phyloP scores from a whole-genome alignment of 2,888 invertebrate species.

The Lutraria lutraria region DNA sequence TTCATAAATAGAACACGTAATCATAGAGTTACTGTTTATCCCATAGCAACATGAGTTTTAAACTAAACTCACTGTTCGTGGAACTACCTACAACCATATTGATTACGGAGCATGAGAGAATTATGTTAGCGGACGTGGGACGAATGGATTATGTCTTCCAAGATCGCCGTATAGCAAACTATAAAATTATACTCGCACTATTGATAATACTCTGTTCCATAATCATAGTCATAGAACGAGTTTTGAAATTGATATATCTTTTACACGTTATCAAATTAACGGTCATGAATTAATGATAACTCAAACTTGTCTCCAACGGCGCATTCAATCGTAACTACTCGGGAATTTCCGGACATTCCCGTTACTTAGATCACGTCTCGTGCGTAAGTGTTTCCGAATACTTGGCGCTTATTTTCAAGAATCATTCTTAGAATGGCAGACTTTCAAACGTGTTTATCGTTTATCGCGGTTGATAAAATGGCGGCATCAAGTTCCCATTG shows the following conservation, averaged over 20 bases:
- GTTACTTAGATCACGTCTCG: no score
- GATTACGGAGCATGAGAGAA: background rate
- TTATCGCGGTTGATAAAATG: no score
- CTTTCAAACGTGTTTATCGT: no score
- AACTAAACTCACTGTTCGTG: background rate
- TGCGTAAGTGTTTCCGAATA: no score
- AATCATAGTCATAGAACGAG: background rate
- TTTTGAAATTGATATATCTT: background rate
- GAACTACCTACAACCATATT: conserved; percentile 6
- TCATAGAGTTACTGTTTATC: background rate
- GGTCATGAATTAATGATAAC: no score
- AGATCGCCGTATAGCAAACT: background rate
- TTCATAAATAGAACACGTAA: background rate
- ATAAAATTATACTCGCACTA: background rate
- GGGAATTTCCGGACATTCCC: no score
- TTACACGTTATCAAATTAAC: no score
- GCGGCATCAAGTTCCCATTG: no score
- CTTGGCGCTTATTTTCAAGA: no score
- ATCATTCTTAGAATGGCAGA: no score
- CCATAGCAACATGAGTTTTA: background rate
- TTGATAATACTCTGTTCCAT: background rate
- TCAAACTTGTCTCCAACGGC: no score
- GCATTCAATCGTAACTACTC: no score
- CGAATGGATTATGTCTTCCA: background rate
- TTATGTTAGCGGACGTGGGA: background rate